These are phyloP conservation scores for Scytalopus superciliaris DNA, from an alignment of 2,113 vertebrate genomes.

Conservation along the genomic window DNA sequence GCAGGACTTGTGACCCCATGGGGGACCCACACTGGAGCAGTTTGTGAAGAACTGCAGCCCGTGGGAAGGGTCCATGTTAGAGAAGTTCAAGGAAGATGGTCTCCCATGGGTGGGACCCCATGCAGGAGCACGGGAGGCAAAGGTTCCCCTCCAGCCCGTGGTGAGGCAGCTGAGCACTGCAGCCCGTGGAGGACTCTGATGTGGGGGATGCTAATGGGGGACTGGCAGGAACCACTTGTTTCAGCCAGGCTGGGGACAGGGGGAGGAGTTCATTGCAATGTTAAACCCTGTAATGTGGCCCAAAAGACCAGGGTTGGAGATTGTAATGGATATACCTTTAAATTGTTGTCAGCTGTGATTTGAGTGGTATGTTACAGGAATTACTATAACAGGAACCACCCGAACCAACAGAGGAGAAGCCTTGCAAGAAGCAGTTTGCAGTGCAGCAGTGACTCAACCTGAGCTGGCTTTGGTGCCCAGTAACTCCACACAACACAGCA, in stretches of 20 bases:
- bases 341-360: neutral
- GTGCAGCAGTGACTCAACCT: neutral
- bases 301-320: neutral
- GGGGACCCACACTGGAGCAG: neutral
- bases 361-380: neutral
- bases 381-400: neutral
- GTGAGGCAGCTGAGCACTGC: neutral
- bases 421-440: neutral
- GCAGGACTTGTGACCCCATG: neutral
- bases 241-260: neutral
- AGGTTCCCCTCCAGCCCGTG: neutral
- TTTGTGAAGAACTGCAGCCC: neutral
- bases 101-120: neutral
- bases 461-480: neutral
- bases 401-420: neutral
- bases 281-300: neutral
- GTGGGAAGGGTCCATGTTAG: neutral
- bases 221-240: neutral
- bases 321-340: neutral
- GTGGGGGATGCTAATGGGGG: neutral
- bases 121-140: neutral
- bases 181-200: neutral
- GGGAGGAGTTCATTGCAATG: neutral
- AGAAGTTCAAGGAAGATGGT: neutral
- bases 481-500: neutral